Percentiles rank a stretch among this genome's conserved stretches.
Conservation (phyloP, 2,888 invertebrate species). For the Hybos culiciformis region DNA sequence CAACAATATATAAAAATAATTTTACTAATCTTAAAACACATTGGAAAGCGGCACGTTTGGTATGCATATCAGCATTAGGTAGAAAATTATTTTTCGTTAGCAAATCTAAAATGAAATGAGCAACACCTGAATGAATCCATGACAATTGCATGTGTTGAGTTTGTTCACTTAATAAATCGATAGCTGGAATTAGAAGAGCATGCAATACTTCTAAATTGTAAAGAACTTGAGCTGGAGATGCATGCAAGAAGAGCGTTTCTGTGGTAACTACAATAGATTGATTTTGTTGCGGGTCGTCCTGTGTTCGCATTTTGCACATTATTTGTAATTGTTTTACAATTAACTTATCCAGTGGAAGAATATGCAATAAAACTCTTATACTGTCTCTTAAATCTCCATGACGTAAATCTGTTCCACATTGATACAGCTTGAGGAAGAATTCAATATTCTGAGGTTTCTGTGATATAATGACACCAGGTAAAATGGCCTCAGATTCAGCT, state of each 20-base stretch:
- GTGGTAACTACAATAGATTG: slow-evolving; percentile 30
- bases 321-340: slow-evolving; percentile 34
- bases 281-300: background rate
- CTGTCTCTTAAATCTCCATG: slow-evolving; percentile 73
- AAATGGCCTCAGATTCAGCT: slow-evolving; percentile 69
- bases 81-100: slow-evolving; percentile 74
- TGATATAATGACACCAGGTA: slow-evolving; percentile 89
- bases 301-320: slow-evolving; percentile 24
- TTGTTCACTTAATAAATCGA: slow-evolving; percentile 62
- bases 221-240: slow-evolving; percentile 59
- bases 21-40: slow-evolving; percentile 81
- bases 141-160: slow-evolving; percentile 44
- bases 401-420: slow-evolving; percentile 69
- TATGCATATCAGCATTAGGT: slow-evolving; percentile 61
- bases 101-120: slow-evolving; percentile 59
- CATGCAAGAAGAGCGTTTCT: slow-evolving; percentile 52
- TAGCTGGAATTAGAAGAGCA: slow-evolving; percentile 81
- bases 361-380: slow-evolving; percentile 28
- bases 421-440: slow-evolving; percentile 76
- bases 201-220: slow-evolving; percentile 73
- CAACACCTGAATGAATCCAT: slow-evolving; percentile 45
- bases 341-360: slow-evolving; percentile 35
- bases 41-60: slow-evolving; percentile 68
- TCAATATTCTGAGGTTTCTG: slow-evolving; percentile 62
- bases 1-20: slow-evolving; percentile 73